Percentiles rank a stretch among this genome's conserved stretches.
Conservation (phyloP, 1,140 invertebrate genomes). For the Pseudomyrmex flavicornis region DNA sequence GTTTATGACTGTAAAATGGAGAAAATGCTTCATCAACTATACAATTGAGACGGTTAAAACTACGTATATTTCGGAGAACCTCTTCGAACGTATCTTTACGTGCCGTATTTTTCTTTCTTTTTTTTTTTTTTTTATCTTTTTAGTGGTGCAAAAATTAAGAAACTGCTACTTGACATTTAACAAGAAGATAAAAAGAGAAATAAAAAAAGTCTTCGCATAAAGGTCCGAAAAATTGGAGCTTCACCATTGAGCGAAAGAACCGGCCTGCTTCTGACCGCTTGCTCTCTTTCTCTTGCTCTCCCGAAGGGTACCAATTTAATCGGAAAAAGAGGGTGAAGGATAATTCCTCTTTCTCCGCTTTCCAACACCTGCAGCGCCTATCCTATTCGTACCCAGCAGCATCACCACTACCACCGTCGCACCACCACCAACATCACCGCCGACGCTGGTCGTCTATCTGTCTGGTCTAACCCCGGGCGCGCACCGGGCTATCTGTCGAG, state of each 20-base stretch:
- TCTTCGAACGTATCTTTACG: neutral
- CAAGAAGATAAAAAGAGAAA: neutral
- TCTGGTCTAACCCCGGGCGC: conserved; percentile 48
- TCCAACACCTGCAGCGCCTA: conserved; percentile 31
- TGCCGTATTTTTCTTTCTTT: neutral
- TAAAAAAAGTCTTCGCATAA: conserved; percentile 3
- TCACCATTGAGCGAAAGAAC: conserved; percentile 2
- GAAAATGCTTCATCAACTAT: conserved; percentile 4
- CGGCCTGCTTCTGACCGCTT: conserved; percentile 30
- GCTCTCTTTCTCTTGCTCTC: neutral
- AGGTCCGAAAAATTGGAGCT: conserved; percentile 43
- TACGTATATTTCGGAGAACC: neutral
- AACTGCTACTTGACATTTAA: neutral
- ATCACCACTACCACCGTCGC: neutral
- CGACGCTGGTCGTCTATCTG: conserved; percentile 11
- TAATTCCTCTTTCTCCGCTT: conserved; percentile 68
- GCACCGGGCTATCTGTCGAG: conserved; percentile 71
- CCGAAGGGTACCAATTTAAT: conserved; percentile 64
- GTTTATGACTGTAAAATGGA: neutral
- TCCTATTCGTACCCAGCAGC: conserved; percentile 42
- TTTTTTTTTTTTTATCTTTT: conserved; percentile 3
- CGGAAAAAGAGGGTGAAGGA: conserved; percentile 67
- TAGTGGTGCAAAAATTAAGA: neutral
- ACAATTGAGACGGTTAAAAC: neutral
- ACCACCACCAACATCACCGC: neutral